A percentile compares a stretch with the other conserved stretches of the same genome.
phyloP scores from a whole-genome alignment of 2,113 vertebrate species.

The Gallinago media region DNA sequence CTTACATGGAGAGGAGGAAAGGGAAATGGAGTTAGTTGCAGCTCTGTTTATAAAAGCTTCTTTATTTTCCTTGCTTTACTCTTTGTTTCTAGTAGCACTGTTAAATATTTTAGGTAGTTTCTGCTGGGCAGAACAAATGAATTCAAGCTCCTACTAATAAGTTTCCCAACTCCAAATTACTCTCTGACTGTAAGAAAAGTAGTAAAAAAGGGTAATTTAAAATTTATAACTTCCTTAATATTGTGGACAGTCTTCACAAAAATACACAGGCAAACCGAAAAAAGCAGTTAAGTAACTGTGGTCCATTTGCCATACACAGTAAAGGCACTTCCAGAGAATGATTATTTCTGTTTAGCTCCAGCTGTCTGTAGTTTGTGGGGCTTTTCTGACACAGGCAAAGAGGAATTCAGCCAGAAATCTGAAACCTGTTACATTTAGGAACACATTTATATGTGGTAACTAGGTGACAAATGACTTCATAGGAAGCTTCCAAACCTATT shows the following conservation, averaged over 20 bases:
- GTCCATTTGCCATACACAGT: neutral
- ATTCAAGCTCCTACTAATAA: neutral
- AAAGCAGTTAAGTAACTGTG: slow-evolving; percentile 3
- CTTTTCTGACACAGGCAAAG: slow-evolving; percentile 48
- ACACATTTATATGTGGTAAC: slow-evolving; percentile 16
- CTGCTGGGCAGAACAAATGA: slow-evolving; percentile 30
- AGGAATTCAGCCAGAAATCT: slow-evolving; percentile 74
- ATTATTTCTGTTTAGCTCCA: slow-evolving; percentile 31
- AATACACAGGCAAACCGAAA: neutral
- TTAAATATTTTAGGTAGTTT: slow-evolving; percentile 35
- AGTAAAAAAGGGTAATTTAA: slow-evolving; percentile 19
- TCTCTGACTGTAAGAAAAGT: neutral
- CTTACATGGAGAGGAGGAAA: neutral
- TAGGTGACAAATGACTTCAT: slow-evolving; percentile 50
- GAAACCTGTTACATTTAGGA: slow-evolving; percentile 76
- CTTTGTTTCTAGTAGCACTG: neutral
- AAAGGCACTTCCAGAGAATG: neutral
- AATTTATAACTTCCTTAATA: slow-evolving; percentile 3
- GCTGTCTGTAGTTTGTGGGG: slow-evolving; percentile 54
- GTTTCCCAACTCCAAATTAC: neutral
- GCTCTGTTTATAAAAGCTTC: neutral
- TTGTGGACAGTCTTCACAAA: neutral
- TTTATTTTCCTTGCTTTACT: neutral
- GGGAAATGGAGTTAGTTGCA: neutral
- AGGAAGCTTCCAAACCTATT: neutral